Conservation (phyloP, 2,888 invertebrate species). For the Mellilla xanthometata region DNA sequence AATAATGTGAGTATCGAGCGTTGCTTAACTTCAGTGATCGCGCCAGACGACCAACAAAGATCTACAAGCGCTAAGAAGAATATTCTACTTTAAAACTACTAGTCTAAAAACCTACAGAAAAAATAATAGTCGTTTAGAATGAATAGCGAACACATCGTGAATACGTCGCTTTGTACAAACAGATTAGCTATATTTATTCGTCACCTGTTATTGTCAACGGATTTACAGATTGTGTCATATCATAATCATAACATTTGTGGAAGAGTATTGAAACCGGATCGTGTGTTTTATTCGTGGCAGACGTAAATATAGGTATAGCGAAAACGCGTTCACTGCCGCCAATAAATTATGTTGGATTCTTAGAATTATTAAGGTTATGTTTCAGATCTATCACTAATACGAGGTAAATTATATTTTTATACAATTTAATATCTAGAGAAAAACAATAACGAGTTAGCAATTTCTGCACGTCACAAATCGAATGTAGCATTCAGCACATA, state of each 20-base stretch:
- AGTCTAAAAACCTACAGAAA: too few species aligned
- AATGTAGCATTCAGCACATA: too few species aligned
- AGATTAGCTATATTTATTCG: constrained; percentile 13
- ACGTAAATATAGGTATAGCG: constrained; percentile 19
- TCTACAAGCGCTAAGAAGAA: too few species aligned
- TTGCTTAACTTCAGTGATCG: too few species aligned
- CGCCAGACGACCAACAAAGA: too few species aligned
- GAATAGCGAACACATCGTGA: background rate
- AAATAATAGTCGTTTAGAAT: background rate
- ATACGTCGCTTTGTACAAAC: constrained; percentile 2
- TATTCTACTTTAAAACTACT: too few species aligned
- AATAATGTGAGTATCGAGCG: too few species aligned
- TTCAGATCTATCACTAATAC: too few species aligned
- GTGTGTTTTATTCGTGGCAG: constrained; percentile 14
- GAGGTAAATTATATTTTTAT: too few species aligned
- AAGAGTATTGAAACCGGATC: constrained; percentile 18
- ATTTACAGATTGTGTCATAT: constrained; percentile 21
- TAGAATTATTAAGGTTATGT: background rate
- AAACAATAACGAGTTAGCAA: too few species aligned
- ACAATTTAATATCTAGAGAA: too few species aligned
- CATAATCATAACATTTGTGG: constrained; percentile 17
- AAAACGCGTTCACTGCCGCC: constrained; percentile 13
- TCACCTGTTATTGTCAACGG: constrained; percentile 23
- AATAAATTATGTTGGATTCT: constrained; percentile 10
- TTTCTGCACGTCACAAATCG: too few species aligned